Evolutionary conservation across 2,888 invertebrate species (phyloP).

Genomic region (Scaptomyza tumidula): DNA sequence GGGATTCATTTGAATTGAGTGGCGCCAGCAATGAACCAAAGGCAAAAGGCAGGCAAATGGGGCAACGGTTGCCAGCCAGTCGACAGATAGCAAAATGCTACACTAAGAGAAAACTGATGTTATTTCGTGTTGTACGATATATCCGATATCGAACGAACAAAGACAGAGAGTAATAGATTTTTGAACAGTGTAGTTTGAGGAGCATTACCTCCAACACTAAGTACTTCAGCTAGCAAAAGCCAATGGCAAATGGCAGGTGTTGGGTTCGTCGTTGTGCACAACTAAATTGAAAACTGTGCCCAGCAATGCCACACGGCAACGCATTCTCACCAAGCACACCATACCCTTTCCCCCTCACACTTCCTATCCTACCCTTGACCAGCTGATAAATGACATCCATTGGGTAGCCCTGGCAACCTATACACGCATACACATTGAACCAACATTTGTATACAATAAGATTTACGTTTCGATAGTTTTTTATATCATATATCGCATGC

Average conservation of each 20-base stretch:
- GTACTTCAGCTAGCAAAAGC: conserved; percentile 9
- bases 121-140: too few species aligned
- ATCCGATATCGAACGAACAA: too few species aligned
- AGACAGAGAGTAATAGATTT: too few species aligned
- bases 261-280: conserved; percentile 34
- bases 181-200: not conserved
- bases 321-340: conserved; percentile 35
- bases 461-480: too few species aligned
- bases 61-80: conserved; percentile 1
- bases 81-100: not conserved
- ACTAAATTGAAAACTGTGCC: conserved; percentile 71
- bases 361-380: not conserved
- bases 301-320: conserved; percentile 32
- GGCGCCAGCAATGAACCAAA: conserved; percentile 50
- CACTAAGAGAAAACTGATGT: not conserved
- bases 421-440: conserved; percentile 81
- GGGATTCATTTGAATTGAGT: conserved; percentile 77
- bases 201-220: conserved; percentile 1
- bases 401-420: conserved; percentile 88
- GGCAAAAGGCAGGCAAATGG: conserved; percentile 20
- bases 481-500: too few species aligned
- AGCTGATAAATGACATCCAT: conserved; percentile 44
- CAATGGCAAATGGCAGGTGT: conserved; percentile 38
- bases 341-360: not conserved
- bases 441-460: too few species aligned